Percentiles rank a stretch among this genome's conserved stretches.
Conservation (phyloP, 2,888 invertebrate species). For the Heliothis peltigera region DNA sequence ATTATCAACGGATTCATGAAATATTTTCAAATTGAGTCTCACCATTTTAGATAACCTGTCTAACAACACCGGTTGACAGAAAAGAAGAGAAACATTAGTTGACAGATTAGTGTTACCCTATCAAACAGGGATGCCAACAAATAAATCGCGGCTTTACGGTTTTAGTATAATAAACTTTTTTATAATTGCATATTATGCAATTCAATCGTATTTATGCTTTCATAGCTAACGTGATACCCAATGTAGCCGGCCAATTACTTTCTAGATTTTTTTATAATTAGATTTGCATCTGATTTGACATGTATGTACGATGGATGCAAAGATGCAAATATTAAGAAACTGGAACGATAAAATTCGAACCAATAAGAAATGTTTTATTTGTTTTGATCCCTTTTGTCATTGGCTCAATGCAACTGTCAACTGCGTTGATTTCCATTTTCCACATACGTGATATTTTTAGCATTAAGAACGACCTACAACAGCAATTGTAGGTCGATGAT, state of each 20-base stretch:
- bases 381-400: conserved; percentile 23
- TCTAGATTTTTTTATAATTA: no score
- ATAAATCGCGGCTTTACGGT: no score
- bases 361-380: neutral
- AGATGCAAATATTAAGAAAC: neutral
- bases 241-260: no score
- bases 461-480: conserved; percentile 54
- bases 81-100: conserved; percentile 69
- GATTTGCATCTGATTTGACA: neutral
- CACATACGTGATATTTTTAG: neutral
- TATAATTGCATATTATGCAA: no score
- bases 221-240: no score
- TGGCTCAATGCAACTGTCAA: conserved; percentile 52
- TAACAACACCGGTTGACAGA: conserved; percentile 82
- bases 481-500: conserved; percentile 44
- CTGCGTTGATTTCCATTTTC: conserved; percentile 23
- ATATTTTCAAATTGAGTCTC: conserved; percentile 83
- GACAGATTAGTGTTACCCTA: conserved; percentile 39
- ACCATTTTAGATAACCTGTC: conserved; percentile 87
- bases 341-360: conserved; percentile 4
- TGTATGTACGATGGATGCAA: neutral
- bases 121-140: neutral
- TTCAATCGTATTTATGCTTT: no score
- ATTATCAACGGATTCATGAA: conserved; percentile 69
- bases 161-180: no score